These are phyloP conservation scores for Leucophenga varia DNA, from an alignment of 1,140 invertebrate species.

Conservation along the genomic window DNA sequence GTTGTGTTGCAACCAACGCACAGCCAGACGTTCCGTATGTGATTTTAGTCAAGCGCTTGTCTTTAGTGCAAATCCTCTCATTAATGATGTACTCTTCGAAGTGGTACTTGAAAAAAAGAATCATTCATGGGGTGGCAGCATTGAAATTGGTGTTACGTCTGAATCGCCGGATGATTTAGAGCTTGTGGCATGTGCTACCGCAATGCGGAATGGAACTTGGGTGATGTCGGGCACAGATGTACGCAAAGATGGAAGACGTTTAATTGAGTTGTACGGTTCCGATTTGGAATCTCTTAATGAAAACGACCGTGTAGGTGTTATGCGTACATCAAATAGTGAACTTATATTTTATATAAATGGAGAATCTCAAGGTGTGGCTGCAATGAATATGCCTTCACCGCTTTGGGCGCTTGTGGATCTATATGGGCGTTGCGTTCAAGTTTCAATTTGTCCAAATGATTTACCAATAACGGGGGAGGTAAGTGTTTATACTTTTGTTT, in stretches of 20 bases:
- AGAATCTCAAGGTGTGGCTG: conserved; percentile 82
- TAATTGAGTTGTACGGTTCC: conserved; percentile 81
- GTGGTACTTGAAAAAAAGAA: conserved; percentile 86
- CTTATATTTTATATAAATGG: conserved; percentile 90
- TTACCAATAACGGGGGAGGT: conserved; percentile 23
- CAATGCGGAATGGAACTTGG: conserved; percentile 84
- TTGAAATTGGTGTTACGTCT: conserved; percentile 89
- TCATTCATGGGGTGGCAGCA: conserved; percentile 84
- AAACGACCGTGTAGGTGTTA: conserved; percentile 81
- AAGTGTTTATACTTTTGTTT: too few species aligned
- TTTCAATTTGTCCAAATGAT: conserved; percentile 64
- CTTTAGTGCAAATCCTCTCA: conserved; percentile 78
- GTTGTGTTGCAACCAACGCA: conserved; percentile 72
- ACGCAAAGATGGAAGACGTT: conserved; percentile 76
- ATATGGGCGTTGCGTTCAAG: conserved; percentile 91
- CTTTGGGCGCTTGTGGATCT: conserved; percentile 88
- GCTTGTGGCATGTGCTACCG: conserved; percentile 80
- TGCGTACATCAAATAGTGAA: conserved; percentile 78
- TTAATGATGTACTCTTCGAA: conserved; percentile 85
- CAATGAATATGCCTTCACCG: conserved; percentile 70
- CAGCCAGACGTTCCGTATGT: conserved; percentile 74
- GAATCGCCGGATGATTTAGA: conserved; percentile 79
- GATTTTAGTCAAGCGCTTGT: conserved; percentile 84
- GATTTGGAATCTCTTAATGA: conserved; percentile 82
- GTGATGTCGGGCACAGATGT: conserved; percentile 85